Conservation (phyloP, 2,888 invertebrate genomes). For the Pollenia angustigena region DNA sequence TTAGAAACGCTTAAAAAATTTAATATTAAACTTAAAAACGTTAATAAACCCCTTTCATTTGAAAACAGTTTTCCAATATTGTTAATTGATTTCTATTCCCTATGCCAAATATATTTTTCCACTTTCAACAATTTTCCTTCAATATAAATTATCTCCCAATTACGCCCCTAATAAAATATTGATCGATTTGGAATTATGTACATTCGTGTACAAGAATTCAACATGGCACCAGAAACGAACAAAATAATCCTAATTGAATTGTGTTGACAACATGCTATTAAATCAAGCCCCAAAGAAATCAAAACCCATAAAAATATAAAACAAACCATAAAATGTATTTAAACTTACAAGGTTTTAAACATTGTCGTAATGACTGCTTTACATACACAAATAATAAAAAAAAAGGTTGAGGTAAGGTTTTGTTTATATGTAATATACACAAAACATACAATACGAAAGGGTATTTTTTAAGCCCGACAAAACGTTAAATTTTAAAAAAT, state of each 20-base stretch:
- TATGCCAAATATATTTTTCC: neutral
- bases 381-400: neutral
- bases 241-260: conserved; percentile 36
- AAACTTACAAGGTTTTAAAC: conserved; percentile 39
- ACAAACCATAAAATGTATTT: conserved; percentile 52
- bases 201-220: neutral
- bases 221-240: neutral
- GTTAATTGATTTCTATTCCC: neutral
- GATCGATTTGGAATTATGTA: conserved; percentile 1
- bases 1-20: no score
- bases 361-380: neutral
- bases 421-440: neutral
- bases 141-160: conserved; percentile 3
- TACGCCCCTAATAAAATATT: conserved; percentile 13
- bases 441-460: no score
- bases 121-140: neutral
- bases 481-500: no score
- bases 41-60: no score
- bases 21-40: no score
- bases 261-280: conserved; percentile 46
- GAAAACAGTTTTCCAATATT: neutral
- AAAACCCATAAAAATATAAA: conserved; percentile 36
- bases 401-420: conserved; percentile 20
- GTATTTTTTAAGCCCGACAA: no score
- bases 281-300: conserved; percentile 45